Conservation (phyloP, 2,797 vertebrate species). For the Lepus townsendii region DNA sequence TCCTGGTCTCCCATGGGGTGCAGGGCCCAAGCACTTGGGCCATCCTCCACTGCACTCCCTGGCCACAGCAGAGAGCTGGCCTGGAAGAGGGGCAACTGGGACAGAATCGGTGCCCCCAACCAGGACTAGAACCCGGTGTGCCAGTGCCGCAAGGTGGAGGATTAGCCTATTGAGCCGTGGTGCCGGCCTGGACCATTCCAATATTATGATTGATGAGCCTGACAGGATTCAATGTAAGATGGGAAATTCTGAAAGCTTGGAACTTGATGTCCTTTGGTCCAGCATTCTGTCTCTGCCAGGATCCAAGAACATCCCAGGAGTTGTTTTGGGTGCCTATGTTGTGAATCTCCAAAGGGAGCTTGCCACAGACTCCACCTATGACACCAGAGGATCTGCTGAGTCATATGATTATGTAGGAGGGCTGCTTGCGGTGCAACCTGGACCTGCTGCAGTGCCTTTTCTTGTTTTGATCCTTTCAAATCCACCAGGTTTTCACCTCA, state of each 20-base stretch:
- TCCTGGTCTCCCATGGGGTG: too few relatives aligned
- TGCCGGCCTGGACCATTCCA: background rate
- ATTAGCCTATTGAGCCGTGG: too few relatives aligned
- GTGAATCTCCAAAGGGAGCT: background rate
- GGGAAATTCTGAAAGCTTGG: background rate
- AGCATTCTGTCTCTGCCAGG: background rate
- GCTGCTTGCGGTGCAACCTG: background rate
- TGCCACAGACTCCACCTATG: background rate
- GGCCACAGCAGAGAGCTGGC: too few relatives aligned
- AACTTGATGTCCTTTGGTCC: background rate
- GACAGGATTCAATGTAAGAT: background rate
- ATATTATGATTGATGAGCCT: background rate
- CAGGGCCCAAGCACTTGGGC: too few relatives aligned
- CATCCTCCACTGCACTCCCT: too few relatives aligned
- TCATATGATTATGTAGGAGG: background rate
- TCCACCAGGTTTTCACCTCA: background rate
- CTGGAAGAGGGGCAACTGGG: too few relatives aligned
- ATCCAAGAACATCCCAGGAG: background rate
- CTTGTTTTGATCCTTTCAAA: background rate
- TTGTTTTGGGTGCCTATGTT: background rate
- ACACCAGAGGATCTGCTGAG: background rate
- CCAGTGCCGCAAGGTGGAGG: too few relatives aligned
- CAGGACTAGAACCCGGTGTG: too few relatives aligned
- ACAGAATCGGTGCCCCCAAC: too few relatives aligned
- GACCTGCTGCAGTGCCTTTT: background rate